These are phyloP conservation scores for Seriola quinqueradiata DNA, from an alignment of 2,113 vertebrate genomes.

Conservation along the genomic window DNA sequence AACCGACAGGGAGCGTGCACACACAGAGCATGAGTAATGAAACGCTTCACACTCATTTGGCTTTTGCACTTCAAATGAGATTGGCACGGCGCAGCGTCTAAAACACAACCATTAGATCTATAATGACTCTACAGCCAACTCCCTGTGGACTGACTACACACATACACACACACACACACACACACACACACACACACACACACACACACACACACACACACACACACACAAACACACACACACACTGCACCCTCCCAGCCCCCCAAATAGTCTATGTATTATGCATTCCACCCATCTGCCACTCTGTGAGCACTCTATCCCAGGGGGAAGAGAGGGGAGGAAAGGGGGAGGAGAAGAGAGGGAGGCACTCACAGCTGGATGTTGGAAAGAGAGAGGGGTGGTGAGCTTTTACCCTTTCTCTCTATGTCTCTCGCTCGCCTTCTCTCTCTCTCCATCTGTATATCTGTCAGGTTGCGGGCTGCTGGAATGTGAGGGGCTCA, in stretches of 20 bases:
- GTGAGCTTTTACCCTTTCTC: slow-evolving; percentile 20
- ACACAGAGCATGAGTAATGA: slow-evolving; percentile 79
- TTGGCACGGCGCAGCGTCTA: slow-evolving; percentile 72
- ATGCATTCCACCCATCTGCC: slow-evolving; percentile 89
- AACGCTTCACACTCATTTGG: slow-evolving; percentile 82
- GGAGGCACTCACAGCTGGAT: slow-evolving; percentile 74
- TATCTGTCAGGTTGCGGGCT: slow-evolving; percentile 66
- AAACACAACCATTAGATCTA: slow-evolving; percentile 86
- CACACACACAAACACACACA: slow-evolving; percentile 42
- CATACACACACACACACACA: slow-evolving; percentile 41
- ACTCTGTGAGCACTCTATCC: slow-evolving; percentile 80
- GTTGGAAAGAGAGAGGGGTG: slow-evolving; percentile 32
- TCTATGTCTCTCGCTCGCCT: slow-evolving; percentile 7
- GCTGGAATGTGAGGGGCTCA: slow-evolving; percentile 78
- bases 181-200: slow-evolving; percentile 40
- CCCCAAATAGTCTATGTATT: slow-evolving; percentile 83
- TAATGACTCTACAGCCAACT: slow-evolving; percentile 84
- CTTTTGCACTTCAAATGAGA: slow-evolving; percentile 84
- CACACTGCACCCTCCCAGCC: slow-evolving; percentile 56
- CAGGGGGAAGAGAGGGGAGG: slow-evolving; percentile 72
- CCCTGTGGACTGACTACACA: slow-evolving; percentile 70
- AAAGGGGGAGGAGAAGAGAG: slow-evolving; percentile 61
- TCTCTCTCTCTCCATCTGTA: slow-evolving; percentile 50
- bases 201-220: slow-evolving; percentile 46
- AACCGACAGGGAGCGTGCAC: slow-evolving; percentile 46